Percentiles rank a stretch among this genome's conserved stretches.
These are phyloP conservation scores for Diarsia rubi DNA, from an alignment of 2,888 invertebrate genomes.

Conservation along the genomic window DNA sequence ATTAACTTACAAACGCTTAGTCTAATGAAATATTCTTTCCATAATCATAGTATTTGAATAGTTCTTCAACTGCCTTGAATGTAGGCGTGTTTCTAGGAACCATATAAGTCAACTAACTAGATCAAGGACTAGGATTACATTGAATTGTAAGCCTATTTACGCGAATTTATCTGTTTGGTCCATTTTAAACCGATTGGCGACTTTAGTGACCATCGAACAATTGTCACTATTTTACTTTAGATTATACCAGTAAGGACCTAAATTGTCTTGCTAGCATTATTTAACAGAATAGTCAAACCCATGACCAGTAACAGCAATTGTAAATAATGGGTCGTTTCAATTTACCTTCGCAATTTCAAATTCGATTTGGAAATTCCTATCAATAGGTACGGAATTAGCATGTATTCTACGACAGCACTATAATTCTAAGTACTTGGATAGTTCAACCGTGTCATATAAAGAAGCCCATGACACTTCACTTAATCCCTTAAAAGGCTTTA, in stretches of 20 bases:
- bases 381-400: constrained; percentile 11
- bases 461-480: constrained; percentile 57
- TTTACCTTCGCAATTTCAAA: constrained; percentile 3
- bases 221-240: constrained; percentile 30
- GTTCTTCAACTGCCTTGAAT: neutral
- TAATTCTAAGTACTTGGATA: constrained; percentile 37
- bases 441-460: constrained; percentile 43
- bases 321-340: constrained; percentile 15
- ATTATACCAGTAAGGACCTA: constrained; percentile 2
- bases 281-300: neutral
- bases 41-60: constrained; percentile 29
- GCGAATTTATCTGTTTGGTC: constrained; percentile 42
- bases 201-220: constrained; percentile 31
- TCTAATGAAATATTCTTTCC: constrained; percentile 19
- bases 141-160: constrained; percentile 20
- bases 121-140: constrained; percentile 36
- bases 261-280: constrained; percentile 14
- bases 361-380: constrained; percentile 13
- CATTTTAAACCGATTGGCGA: constrained; percentile 29
- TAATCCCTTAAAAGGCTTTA: constrained; percentile 61
- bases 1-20: constrained; percentile 12
- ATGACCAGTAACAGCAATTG: neutral
- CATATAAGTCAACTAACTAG: constrained; percentile 23
- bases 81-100: constrained; percentile 36
- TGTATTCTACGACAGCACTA: constrained; percentile 28